These are phyloP conservation scores for Aythya baeri DNA, from an alignment of 2,113 vertebrate species.

Conservation along the genomic window DNA sequence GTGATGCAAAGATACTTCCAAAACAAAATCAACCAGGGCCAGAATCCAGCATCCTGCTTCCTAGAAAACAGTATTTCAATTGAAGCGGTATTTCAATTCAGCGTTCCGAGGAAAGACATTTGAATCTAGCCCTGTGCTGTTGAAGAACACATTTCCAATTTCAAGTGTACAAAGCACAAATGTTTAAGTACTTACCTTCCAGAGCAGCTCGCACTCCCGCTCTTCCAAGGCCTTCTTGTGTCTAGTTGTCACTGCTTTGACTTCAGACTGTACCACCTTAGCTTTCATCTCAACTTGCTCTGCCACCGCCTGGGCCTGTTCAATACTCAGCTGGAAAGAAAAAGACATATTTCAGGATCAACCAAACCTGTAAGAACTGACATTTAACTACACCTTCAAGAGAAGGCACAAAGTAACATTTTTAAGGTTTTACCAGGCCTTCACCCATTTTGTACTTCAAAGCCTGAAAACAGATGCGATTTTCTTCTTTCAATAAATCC, in stretches of 20 bases:
- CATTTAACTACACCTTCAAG: accelerated
- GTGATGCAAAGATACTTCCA: no score
- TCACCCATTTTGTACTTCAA: not conserved
- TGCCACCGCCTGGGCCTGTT: slow-evolving; percentile 96
- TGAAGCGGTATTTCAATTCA: not conserved
- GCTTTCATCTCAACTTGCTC: slow-evolving; percentile 98
- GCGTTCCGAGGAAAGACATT: not conserved
- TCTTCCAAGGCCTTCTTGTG: slow-evolving; percentile 97
- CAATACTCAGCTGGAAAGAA: slow-evolving; percentile 89
- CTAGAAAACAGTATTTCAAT: not conserved
- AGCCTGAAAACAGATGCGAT: not conserved
- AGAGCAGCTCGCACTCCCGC: slow-evolving; percentile 94
- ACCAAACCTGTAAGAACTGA: not conserved
- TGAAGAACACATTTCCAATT: not conserved
- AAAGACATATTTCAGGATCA: not conserved
- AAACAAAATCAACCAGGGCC: not conserved
- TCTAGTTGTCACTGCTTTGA: slow-evolving; percentile 92
- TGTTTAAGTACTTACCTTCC: slow-evolving; percentile 85
- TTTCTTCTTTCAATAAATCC: no score
- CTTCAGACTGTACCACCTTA: slow-evolving; percentile 95
- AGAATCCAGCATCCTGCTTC: not conserved
- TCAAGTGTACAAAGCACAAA: not conserved
- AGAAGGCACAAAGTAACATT: not conserved
- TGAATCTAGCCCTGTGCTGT: not conserved
- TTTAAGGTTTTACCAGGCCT: not conserved